These are phyloP conservation scores for Leucoraja erinaceus DNA, from an alignment of 2,113 vertebrate species.

Conservation along the genomic window DNA sequence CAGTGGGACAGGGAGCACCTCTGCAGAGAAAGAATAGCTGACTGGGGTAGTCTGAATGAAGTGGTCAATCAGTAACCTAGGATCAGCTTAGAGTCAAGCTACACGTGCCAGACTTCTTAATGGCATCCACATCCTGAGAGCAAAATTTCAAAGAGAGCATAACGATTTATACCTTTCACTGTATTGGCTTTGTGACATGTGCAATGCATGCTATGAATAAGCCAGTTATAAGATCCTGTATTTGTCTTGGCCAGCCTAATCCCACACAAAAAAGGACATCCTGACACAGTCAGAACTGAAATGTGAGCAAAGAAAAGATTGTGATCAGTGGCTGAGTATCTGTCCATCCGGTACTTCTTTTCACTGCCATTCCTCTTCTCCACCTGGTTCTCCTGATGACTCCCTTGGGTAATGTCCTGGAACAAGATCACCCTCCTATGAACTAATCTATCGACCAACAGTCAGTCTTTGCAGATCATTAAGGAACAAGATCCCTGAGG, in stretches of 20 bases:
- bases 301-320: neutral
- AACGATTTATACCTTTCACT: neutral
- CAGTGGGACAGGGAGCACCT: no score
- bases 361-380: neutral
- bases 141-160: neutral
- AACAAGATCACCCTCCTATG: neutral
- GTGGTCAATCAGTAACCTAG: neutral
- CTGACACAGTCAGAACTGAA: neutral
- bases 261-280: neutral
- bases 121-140: neutral
- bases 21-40: no score
- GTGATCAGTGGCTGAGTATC: neutral
- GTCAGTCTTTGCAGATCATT: no score
- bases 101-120: neutral
- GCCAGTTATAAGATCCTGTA: neutral
- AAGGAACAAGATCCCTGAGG: no score
- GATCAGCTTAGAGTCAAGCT: neutral
- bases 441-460: neutral
- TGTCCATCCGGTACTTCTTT: neutral
- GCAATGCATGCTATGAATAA: neutral
- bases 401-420: neutral
- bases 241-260: neutral
- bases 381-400: neutral
- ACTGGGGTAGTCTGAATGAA: neutral
- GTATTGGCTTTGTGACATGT: neutral